phyloP scores from a whole-genome alignment of 2,888 invertebrate species.

The Sympetrum striolatum region DNA sequence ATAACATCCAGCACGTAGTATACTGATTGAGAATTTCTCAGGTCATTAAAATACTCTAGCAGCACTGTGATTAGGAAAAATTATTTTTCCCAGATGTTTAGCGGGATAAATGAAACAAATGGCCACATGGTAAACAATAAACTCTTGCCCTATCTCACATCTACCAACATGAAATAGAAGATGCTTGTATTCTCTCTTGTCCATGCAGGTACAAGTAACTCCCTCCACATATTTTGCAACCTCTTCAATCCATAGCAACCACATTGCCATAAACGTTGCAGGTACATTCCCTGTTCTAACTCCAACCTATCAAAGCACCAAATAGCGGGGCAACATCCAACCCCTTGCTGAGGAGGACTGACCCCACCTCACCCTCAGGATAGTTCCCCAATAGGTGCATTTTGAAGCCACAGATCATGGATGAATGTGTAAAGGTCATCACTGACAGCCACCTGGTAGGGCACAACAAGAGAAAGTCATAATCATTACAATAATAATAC shows the following conservation, averaged over 20 bases:
- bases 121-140: neutral
- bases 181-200: neutral
- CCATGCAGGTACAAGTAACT: conserved; percentile 22
- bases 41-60: neutral
- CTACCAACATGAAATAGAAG: neutral
- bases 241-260: neutral
- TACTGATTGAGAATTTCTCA: neutral
- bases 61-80: neutral
- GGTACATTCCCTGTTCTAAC: conserved; percentile 13
- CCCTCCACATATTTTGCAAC: neutral
- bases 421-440: conserved; percentile 92
- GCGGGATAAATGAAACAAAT: neutral
- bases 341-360: conserved; percentile 9
- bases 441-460: conserved; percentile 83
- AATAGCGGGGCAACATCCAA: conserved; percentile 22
- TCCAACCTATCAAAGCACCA: conserved; percentile 23
- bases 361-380: conserved; percentile 66
- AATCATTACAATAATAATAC: no score
- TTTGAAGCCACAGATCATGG: conserved; percentile 95
- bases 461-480: conserved; percentile 24
- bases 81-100: neutral
- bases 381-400: conserved; percentile 96
- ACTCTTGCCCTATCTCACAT: neutral
- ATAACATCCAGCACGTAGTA: neutral
- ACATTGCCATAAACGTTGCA: neutral